Evolutionary conservation across 2,888 invertebrate genomes (phyloP), one percentile per base, ranked within the genome.

Genomic region (Caenorhabditis macrosperma): DNA sequence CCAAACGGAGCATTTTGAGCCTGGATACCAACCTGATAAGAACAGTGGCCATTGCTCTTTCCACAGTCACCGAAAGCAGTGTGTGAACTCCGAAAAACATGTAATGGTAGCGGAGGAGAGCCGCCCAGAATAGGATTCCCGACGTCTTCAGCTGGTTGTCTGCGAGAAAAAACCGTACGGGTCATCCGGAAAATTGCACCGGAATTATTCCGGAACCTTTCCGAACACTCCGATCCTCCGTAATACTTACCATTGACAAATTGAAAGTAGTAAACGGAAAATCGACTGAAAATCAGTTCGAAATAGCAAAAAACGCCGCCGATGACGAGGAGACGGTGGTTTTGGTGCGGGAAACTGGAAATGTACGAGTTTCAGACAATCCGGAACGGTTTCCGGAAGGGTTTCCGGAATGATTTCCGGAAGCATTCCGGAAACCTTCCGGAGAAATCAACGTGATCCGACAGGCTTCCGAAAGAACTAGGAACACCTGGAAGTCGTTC

Each of bases 51-150:
- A 77, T 59, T 0, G 52, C 64, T 28, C 77, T 7, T 28, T 77
- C 77, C 4, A 52, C 57, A 4, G 69, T 60, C 3, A 69, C 22
- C 1, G 50, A 71, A 10, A 69, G 30, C 6, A 77, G 15, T 2
- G 38, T 26, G 20, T 71, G 64, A 1, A 69, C 66, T 3, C 77
- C 77, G 28, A 77, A 63, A 44, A 68, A 71, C 77, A 77, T 66
- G 38, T 77, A 77, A 38, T 77, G 77, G 46, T 77, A 77, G 10
- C 77, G 59, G 22, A 64, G 60, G n/a, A 77, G 2, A 7, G 64
- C 77, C 1, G 77, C 77, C 69, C 69, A 77, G 28, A 60, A 77
- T 2, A 77, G 44, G 6, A 52, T 10, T 35, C 44, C 7, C 0
- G 68, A 77, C 0, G 48, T 15, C 0, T 26, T 22, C 28, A 59